Conservation (phyloP, 2,888 invertebrate genomes). For the Eustalomyia histrio region DNA sequence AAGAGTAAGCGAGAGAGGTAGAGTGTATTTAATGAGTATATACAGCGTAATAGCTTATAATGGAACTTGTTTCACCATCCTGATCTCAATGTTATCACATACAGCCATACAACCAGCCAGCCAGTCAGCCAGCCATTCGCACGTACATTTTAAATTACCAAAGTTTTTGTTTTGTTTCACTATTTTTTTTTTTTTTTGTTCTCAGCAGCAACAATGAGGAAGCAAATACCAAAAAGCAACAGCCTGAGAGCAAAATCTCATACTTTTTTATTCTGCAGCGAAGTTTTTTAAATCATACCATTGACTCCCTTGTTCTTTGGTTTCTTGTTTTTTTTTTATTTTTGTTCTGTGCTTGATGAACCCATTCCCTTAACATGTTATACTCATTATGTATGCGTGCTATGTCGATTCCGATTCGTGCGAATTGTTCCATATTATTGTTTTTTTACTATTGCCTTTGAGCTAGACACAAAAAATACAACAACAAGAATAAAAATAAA, state of each 20-base stretch:
- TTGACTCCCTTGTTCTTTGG: neutral
- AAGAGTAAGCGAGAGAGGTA: slow-evolving; percentile 35
- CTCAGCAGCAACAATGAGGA: slow-evolving; percentile 63
- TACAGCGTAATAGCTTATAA: neutral
- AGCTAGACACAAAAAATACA: slow-evolving; percentile 56
- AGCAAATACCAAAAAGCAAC: slow-evolving; percentile 64
- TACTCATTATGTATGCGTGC: slow-evolving; percentile 77
- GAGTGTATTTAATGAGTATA: neutral
- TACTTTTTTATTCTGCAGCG: neutral
- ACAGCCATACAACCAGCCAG: slow-evolving; percentile 29
- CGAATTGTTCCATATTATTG: slow-evolving; percentile 64
- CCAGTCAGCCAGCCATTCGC: slow-evolving; percentile 42
- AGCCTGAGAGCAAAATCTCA: slow-evolving; percentile 41
- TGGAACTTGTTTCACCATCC: slow-evolving; percentile 60
- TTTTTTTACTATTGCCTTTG: slow-evolving; percentile 46
- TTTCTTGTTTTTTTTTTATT: neutral
- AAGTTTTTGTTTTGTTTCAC: slow-evolving; percentile 17
- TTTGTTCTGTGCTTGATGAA: slow-evolving; percentile 6
- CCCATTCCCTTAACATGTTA: slow-evolving; percentile 25
- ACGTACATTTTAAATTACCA: slow-evolving; percentile 49
- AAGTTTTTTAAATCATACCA: slow-evolving; percentile 15
- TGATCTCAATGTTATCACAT: neutral
- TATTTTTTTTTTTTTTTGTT: slow-evolving; percentile 3
- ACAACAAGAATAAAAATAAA: slow-evolving; percentile 40
- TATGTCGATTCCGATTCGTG: slow-evolving; percentile 78